These are phyloP conservation scores for Helicolenus hilgendorfi DNA, from an alignment of 2,797 vertebrate genomes.

Conservation along the genomic window DNA sequence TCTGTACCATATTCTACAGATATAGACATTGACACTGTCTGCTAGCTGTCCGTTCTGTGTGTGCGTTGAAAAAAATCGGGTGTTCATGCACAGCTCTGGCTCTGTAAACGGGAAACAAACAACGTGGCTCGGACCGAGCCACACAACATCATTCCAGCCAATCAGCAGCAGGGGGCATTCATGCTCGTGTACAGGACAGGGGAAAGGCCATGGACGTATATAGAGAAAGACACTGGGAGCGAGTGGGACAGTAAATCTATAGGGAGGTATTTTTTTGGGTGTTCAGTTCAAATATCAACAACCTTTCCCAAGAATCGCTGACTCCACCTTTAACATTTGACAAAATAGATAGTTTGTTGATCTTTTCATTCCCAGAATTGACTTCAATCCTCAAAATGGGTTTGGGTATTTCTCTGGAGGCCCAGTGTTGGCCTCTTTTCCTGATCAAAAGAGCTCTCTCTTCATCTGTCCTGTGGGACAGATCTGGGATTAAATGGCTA, in stretches of 20 bases:
- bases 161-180: background rate
- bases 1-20: too few species aligned
- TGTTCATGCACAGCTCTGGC: background rate
- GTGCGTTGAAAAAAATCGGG: background rate
- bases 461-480: conserved; percentile 73
- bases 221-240: background rate
- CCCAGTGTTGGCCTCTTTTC: conserved; percentile 81
- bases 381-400: conserved; percentile 83
- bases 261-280: background rate
- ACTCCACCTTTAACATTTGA: conserved; percentile 43
- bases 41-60: background rate
- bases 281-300: background rate
- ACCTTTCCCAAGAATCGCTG: background rate
- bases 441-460: conserved; percentile 85
- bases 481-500: conserved; percentile 89
- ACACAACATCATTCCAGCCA: background rate
- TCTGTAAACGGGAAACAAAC: background rate
- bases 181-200: background rate
- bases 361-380: conserved; percentile 81
- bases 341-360: conserved; percentile 77
- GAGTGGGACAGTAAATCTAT: background rate
- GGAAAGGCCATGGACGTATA: background rate
- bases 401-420: conserved; percentile 76
- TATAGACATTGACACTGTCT: too few species aligned
- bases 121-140: background rate